Evolutionary conservation across 2,113 vertebrate species (phyloP).

Genomic region (Panthera uncia): DNA sequence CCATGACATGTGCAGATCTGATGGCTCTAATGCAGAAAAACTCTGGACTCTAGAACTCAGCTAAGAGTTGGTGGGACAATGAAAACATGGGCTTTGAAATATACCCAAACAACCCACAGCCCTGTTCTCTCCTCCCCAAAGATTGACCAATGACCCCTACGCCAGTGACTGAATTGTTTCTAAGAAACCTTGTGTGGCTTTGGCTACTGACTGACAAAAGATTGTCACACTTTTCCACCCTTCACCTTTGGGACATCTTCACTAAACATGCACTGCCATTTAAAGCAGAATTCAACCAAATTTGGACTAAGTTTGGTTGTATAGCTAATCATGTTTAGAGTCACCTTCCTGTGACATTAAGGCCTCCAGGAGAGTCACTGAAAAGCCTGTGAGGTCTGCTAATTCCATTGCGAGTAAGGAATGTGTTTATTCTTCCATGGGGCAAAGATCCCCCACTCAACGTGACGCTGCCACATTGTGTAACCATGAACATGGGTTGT

Average conservation of each 20-base stretch:
- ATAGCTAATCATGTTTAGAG: background rate
- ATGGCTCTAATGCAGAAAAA: background rate
- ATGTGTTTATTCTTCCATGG: constrained; percentile 79
- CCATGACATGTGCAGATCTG: background rate
- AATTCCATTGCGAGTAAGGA: constrained; percentile 55
- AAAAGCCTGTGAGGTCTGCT: constrained; percentile 51
- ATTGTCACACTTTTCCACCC: background rate
- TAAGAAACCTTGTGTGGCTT: background rate
- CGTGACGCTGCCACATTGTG: constrained; percentile 72
- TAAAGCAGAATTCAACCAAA: background rate
- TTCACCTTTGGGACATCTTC: background rate
- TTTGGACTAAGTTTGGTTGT: background rate
- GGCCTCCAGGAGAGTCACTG: constrained; percentile 45
- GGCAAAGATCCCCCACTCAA: constrained; percentile 73
- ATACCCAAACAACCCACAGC: background rate
- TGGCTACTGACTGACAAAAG: background rate
- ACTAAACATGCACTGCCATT: background rate
- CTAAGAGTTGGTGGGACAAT: constrained; percentile 19
- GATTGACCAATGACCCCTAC: background rate
- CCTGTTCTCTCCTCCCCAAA: background rate
- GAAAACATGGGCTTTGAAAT: constrained; percentile 11
- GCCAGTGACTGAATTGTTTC: background rate
- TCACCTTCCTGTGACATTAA: constrained; percentile 62
- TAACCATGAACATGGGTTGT: constrained; percentile 71
- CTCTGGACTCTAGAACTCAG: constrained; percentile 43